Evolutionary conservation across 2,113 vertebrate genomes (phyloP).

Genomic region (Tinamus guttatus): DNA sequence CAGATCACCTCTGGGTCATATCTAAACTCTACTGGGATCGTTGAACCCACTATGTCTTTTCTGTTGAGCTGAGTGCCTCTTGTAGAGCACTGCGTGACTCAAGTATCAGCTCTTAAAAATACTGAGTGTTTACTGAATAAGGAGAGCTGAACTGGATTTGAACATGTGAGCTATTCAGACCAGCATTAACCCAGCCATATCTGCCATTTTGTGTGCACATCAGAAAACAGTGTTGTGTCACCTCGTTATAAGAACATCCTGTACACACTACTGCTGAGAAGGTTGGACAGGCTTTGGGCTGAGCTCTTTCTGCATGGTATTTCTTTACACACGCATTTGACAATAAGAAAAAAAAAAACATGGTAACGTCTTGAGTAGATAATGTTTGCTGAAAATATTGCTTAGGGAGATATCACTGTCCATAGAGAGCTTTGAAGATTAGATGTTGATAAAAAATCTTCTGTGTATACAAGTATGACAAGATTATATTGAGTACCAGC

Average conservation of each 20-base stretch:
- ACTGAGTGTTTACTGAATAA: not conserved
- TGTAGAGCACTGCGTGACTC: not conserved
- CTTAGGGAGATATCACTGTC: not conserved
- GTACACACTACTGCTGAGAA: not conserved
- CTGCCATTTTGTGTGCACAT: not conserved
- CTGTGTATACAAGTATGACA: not conserved
- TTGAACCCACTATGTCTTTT: not conserved
- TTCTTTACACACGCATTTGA: not conserved
- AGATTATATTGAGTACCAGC: not conserved
- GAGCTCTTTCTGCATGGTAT: not conserved
- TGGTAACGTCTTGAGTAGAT: not conserved
- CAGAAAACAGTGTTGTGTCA: not conserved
- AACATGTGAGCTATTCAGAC: not conserved
- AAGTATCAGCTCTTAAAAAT: not conserved
- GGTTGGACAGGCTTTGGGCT: not conserved
- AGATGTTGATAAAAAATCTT: not conserved
- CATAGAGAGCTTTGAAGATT: not conserved
- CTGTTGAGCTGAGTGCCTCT: not conserved
- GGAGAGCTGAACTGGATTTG: not conserved
- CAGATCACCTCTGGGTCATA: not conserved
- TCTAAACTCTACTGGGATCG: not conserved
- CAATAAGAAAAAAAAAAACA: not conserved
- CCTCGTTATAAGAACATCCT: not conserved
- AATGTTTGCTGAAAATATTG: not conserved
- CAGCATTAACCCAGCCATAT: not conserved